Evolutionary conservation across 1,140 invertebrate species (phyloP).

Genomic region (Delia radicum): DNA sequence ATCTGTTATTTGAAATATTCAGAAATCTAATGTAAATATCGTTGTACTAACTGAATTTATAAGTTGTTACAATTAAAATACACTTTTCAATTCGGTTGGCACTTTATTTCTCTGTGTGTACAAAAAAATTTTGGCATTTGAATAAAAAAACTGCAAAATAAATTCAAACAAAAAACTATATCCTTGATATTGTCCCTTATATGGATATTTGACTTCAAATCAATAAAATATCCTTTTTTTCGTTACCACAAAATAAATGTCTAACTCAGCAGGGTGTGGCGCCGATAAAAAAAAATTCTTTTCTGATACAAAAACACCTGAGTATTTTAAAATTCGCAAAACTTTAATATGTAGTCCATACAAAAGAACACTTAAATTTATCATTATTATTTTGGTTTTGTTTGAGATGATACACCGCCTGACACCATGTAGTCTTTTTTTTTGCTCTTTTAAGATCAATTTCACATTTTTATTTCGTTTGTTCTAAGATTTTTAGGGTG

Average conservation of each 20-base stretch:
- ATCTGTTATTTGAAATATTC: no score
- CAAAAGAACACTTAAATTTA: not conserved
- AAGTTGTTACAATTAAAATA: no score
- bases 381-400: not conserved
- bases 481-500: not conserved
- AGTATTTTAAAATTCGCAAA: not conserved
- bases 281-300: not conserved
- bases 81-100: no score
- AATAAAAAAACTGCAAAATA: no score
- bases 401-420: no score
- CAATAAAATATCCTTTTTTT: not conserved
- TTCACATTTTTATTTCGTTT: not conserved
- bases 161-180: no score
- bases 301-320: not conserved
- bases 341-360: not conserved
- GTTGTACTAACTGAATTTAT: no score
- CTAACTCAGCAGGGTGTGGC: conserved; percentile 9
- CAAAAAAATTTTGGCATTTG: no score
- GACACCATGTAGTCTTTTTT: not conserved
- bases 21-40: no score
- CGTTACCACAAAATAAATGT: not conserved
- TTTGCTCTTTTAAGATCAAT: not conserved
- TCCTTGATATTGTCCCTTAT: no score
- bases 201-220: no score
- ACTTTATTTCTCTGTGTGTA: no score